A percentile compares a stretch with the other conserved stretches of the same genome.
Evolutionary conservation across 2,113 vertebrate species (phyloP).

Genomic region (Ptilorrhoa leucosticta): DNA sequence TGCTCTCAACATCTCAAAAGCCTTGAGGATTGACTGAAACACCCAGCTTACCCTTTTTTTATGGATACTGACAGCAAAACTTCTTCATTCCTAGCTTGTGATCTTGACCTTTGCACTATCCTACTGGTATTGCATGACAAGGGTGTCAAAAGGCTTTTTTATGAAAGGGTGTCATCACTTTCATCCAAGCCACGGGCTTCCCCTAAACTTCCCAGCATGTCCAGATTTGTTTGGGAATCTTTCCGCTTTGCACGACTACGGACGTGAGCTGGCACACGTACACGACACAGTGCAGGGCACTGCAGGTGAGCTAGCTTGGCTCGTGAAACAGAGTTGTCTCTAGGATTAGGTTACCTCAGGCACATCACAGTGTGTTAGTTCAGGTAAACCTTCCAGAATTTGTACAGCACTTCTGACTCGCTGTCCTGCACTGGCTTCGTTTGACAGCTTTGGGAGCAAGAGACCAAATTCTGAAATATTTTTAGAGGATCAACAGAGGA

Average conservation of each 20-base stretch:
- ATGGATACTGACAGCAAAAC: neutral
- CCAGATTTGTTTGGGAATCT: neutral
- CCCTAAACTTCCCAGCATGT: neutral
- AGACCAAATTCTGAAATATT: neutral
- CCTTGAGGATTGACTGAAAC: neutral
- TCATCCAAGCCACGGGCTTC: neutral
- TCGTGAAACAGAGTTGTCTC: neutral
- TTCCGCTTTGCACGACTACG: neutral
- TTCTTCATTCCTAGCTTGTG: neutral
- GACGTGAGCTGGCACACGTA: neutral
- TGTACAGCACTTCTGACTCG: neutral
- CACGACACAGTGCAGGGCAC: rapidly evolving
- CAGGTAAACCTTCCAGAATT: neutral
- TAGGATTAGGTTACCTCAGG: neutral
- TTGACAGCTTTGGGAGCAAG: neutral
- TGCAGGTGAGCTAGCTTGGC: neutral
- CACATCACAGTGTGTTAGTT: neutral
- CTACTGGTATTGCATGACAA: neutral
- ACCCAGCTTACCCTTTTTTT: neutral
- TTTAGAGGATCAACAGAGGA: neutral
- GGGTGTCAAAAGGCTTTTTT: neutral
- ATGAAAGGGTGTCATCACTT: neutral
- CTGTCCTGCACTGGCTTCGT: neutral
- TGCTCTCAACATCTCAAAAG: neutral
- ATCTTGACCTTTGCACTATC: neutral